Conservation (phyloP, 2,797 vertebrate species). For the Remorina albescens region DNA sequence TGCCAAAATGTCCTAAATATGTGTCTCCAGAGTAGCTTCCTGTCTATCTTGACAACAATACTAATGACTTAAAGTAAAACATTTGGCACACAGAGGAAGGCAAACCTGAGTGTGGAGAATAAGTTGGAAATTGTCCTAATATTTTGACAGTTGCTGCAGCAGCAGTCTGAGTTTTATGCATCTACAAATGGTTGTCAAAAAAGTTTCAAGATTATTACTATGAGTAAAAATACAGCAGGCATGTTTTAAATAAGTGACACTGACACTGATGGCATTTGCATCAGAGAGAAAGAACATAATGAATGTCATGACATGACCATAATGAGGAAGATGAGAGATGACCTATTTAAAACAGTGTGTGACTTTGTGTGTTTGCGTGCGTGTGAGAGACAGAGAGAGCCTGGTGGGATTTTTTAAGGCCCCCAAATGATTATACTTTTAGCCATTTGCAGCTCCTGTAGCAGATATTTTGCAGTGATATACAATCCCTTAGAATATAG, state of each 20-base stretch:
- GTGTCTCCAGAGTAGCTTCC: background rate
- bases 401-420: background rate
- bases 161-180: conserved; percentile 14
- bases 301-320: conserved; percentile 28
- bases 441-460: background rate
- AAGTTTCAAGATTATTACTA: conserved; percentile 23
- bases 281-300: conserved; percentile 11
- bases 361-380: too few relatives aligned
- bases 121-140: conserved; percentile 16
- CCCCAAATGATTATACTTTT: background rate
- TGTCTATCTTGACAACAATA: background rate
- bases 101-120: conserved; percentile 14
- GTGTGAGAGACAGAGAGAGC: too few relatives aligned
- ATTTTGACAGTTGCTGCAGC: conserved; percentile 44
- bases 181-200: conserved; percentile 1
- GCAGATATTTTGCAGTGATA: background rate
- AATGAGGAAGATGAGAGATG: conserved; percentile 33
- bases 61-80: conserved; percentile 5
- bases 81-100: background rate
- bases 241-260: too few relatives aligned
- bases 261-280: background rate
- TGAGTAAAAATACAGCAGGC: too few relatives aligned
- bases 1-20: background rate
- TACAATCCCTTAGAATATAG: background rate
- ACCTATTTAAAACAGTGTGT: conserved; percentile 33